Evolutionary conservation across 92 coral and sea anemone genomes (phyloP).

Genomic region (Diadumene lineata): DNA sequence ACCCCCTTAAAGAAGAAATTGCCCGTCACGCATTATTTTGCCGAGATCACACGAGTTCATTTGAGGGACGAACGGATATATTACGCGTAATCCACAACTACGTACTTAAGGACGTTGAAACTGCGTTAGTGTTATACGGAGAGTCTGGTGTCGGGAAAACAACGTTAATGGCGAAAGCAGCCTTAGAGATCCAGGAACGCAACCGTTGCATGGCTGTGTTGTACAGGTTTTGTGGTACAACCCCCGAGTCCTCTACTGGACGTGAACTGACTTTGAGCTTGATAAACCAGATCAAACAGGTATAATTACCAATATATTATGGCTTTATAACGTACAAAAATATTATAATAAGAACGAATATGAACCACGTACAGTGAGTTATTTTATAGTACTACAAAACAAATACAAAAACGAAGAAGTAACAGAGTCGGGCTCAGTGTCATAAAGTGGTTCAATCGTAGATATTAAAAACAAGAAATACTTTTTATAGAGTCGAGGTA

Average conservation of each 20-base stretch:
- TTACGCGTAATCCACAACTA: constrained; percentile 39
- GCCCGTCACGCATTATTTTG: constrained; percentile 65
- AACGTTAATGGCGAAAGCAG: constrained; percentile 54
- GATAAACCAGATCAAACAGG: constrained; percentile 51
- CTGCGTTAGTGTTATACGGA: constrained; percentile 51
- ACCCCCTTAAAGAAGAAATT: constrained; percentile 59
- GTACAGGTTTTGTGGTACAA: constrained; percentile 64
- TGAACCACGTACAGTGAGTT: no score
- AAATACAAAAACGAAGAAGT: no score
- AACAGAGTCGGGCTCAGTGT: no score
- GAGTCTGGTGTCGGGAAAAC: constrained; percentile 70
- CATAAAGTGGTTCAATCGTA: no score
- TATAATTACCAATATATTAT: no score
- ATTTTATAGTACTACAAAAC: no score
- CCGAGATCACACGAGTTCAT: constrained; percentile 55
- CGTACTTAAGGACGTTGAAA: constrained; percentile 24
- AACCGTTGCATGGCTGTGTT: constrained; percentile 40
- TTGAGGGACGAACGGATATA: constrained; percentile 55
- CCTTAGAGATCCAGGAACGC: constrained; percentile 46
- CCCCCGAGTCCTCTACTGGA: constrained; percentile 64
- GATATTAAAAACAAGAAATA: no score
- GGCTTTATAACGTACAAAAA: no score
- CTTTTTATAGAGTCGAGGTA: no score
- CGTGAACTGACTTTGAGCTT: constrained; percentile 58
- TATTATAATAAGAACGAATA: no score